Evolutionary conservation across 2,888 invertebrate species (phyloP), one percentile per base, ranked within the genome.

Genomic region (Plebejus anna): DNA sequence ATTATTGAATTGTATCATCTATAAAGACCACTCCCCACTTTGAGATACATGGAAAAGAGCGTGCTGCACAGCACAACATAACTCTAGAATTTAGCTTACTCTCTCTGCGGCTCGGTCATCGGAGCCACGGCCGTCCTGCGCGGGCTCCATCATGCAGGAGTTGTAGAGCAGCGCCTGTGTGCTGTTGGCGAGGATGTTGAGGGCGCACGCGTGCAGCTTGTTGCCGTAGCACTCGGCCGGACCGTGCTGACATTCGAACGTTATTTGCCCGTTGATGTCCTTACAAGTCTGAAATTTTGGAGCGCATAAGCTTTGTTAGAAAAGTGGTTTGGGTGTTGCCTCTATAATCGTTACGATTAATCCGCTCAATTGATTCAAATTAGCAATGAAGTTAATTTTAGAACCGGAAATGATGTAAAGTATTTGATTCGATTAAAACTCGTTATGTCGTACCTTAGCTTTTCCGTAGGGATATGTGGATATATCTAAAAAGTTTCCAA

Each of bases 171-270:
- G 84, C 75, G 95, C 94, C 61, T 89, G 82, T 1, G 94, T 89
- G n/a, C 90, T 89, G 84, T 96, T 94, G 73, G 89, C 85, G 13
- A 97, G 87, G n/a, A 92, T 83, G 80, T 96, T 94, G 73, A 96
- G 94, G 0, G 95, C 95, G 86, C 97, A 97, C 0, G 97, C 96
- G 85, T 98, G 97, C 77, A 97, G 94, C 82, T 95, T 97, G 87
- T 98, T 97, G 0, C 96, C 97, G 81, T 95, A 94, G 84, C 97
- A 97, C 88, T 97, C 97, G 0, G 89, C 82, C 3, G 87, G 85
- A 0, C 96, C 96, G 87, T 97, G 97, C 84, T 97, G 97, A 84
- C 97, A 97, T 32, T 89, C 90, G 85, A 97, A 97, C 78, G 75
- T 77, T 76, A 84, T 83, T 0, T 78, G 78, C 1, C 83, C 55